Percentiles rank a stretch among this genome's conserved stretches.
Conservation (phyloP, 1,140 invertebrate species). For the Drosophila guanche region DNA sequence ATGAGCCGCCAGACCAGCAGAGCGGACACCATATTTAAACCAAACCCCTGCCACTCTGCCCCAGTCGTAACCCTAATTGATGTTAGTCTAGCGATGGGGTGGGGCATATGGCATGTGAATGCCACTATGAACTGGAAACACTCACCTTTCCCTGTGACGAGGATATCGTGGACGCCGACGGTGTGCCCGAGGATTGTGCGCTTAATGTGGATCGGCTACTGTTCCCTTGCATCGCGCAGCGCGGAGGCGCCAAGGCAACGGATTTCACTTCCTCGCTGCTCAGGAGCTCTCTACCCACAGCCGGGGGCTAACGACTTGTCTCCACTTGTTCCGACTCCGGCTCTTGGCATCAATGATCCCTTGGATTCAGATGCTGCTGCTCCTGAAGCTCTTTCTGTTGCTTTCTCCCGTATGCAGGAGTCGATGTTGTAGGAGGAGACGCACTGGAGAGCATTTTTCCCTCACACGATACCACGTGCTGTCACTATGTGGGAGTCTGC, state of each 20-base stretch:
- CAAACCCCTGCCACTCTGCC: no score
- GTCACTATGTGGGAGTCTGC: no score
- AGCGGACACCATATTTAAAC: no score
- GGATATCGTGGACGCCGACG: conserved; percentile 81
- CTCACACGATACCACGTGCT: no score
- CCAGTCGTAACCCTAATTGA: no score
- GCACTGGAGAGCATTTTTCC: no score
- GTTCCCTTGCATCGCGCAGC: conserved; percentile 79
- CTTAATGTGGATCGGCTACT: conserved; percentile 78
- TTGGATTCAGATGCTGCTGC: neutral
- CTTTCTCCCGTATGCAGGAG: conserved; percentile 7
- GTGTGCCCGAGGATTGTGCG: conserved; percentile 83
- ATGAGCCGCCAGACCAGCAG: no score
- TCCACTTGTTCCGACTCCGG: conserved; percentile 3
- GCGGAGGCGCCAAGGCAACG: conserved; percentile 44
- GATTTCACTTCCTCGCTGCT: neutral
- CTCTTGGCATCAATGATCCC: neutral
- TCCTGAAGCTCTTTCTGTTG: neutral
- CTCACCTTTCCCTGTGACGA: conserved; percentile 81
- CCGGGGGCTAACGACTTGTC: conserved; percentile 7
- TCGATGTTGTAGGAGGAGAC: neutral
- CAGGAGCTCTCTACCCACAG: neutral
- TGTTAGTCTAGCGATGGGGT: no score
- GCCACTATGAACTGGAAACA: neutral
- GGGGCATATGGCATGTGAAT: no score